phyloP scores from a whole-genome alignment of 1,140 invertebrate species.

The Atta cephalotes region DNA sequence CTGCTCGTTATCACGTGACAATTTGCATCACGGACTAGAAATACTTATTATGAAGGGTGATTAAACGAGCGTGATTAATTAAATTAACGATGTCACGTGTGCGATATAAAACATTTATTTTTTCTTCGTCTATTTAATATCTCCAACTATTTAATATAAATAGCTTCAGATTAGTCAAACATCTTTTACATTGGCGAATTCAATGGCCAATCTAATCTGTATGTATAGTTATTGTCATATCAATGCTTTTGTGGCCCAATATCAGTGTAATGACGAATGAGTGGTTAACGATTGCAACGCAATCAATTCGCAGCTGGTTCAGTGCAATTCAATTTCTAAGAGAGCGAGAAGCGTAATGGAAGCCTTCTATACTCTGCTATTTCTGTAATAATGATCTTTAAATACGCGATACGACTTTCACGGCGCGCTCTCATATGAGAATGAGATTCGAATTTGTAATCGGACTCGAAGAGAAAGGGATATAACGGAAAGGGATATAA shows the following conservation, averaged over 20 bases:
- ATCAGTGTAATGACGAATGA: conserved; percentile 20
- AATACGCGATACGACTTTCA: conserved; percentile 53
- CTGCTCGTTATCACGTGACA: neutral
- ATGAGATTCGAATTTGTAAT: conserved; percentile 16
- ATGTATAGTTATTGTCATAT: conserved; percentile 10
- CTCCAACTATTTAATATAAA: neutral
- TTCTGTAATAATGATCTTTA: conserved; percentile 71
- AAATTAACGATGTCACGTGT: conserved; percentile 6
- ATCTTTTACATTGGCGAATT: neutral
- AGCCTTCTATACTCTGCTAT: conserved; percentile 64
- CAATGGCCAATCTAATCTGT: neutral
- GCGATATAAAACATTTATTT: conserved; percentile 11
- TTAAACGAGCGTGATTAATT: conserved; percentile 37
- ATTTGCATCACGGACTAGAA: conserved; percentile 31
- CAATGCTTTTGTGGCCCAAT: neutral
- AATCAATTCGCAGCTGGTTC: conserved; percentile 53
- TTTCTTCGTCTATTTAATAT: neutral
- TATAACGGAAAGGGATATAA: conserved; percentile 13
- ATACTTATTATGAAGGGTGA: neutral
- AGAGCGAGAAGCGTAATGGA: conserved; percentile 42
- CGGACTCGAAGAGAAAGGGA: conserved; percentile 16
- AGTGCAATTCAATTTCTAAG: conserved; percentile 63
- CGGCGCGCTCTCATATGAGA: neutral
- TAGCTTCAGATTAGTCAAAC: neutral
- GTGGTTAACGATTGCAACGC: conserved; percentile 27